Conservation (phyloP, 2,888 invertebrate genomes). For the Ophion slaviceki region DNA sequence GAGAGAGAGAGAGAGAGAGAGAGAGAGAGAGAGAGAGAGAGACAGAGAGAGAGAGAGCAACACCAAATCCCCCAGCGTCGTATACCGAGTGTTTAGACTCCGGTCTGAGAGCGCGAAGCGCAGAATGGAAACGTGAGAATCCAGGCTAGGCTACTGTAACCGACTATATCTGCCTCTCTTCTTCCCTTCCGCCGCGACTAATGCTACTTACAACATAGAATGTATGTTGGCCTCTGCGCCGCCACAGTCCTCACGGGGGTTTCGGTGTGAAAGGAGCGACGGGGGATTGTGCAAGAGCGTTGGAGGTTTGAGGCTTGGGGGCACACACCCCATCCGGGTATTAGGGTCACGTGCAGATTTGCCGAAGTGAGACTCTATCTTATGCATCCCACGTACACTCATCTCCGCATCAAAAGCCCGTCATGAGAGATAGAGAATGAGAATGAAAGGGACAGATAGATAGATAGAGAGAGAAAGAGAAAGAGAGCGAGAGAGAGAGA, state of each 20-base stretch:
- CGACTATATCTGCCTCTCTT: constrained; percentile 41
- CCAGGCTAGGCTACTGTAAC: constrained; percentile 72
- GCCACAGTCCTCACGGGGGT: constrained; percentile 44
- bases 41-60: constrained; percentile 24
- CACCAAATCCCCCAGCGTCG: constrained; percentile 57
- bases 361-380: constrained; percentile 76
- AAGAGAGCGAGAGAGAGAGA: too few species aligned
- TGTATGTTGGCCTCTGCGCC: constrained; percentile 25
- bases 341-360: constrained; percentile 82
- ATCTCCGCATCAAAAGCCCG: constrained; percentile 80
- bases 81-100: constrained; percentile 73
- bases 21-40: background rate
- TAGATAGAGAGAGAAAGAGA: too few species aligned
- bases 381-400: constrained; percentile 81
- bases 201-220: constrained; percentile 26
- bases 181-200: constrained; percentile 17
- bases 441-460: constrained; percentile 5
- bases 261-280: constrained; percentile 12
- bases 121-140: constrained; percentile 75
- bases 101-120: constrained; percentile 67
- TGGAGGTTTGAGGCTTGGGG: constrained; percentile 23
- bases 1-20: constrained; percentile 8
- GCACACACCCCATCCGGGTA: constrained; percentile 69
- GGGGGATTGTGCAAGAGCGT: background rate
- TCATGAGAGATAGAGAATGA: constrained; percentile 71